Base-by-base conservation (phyloP, 1,140 invertebrate species). In the Periplaneta americana region DNA sequence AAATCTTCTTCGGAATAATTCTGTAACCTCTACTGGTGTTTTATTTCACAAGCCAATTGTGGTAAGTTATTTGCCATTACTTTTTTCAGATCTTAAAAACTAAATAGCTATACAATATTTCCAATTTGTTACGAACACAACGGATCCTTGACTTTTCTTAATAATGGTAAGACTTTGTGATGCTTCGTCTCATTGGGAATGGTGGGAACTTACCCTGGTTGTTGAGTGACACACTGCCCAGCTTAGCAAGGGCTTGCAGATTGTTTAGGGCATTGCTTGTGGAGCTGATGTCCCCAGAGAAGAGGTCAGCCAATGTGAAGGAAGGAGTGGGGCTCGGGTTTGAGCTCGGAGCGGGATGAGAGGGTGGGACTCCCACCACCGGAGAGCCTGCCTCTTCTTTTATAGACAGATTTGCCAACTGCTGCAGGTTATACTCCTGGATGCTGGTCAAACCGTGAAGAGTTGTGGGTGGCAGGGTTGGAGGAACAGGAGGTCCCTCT, bases 161-260 rank as follows among this genome's bases (percentile, higher is more conserved):
- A 66, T n/a, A 66, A n/a, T 48, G 48, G 28, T 28, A 66, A n/a
- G 5, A 2, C 28, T 66, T 66, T 66, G 48, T 28, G n/a, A 48
- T 13, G 48, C 4, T 66, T 5, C 18, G 13, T 28, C 28, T 8
- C 48, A 66, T 5, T 28, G 48, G 1, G 22, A 66, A 8, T 57
- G 11, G 13, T 48, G 35, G 82, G 83, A 79, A 86, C 88, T 89
- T 86, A 94, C 93, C 93, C 88, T 93, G 92, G 87, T 90, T 91
- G 75, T 92, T 93, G 74, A 94, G 89, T 32, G 88, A 85, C 80
- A 83, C 82, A 57, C 89, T 89, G 84, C 95, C 95, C 48, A 97
- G 90, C 88, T 97, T 97, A 77, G 96, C 96, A 79, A 97, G 91
- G 28, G 95, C 95, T 86, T 97, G 95, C 79, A 97, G 90, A 89